These are phyloP conservation scores for Hofmannophila pseudospretella DNA, from an alignment of 2,888 invertebrate genomes.

Conservation along the genomic window DNA sequence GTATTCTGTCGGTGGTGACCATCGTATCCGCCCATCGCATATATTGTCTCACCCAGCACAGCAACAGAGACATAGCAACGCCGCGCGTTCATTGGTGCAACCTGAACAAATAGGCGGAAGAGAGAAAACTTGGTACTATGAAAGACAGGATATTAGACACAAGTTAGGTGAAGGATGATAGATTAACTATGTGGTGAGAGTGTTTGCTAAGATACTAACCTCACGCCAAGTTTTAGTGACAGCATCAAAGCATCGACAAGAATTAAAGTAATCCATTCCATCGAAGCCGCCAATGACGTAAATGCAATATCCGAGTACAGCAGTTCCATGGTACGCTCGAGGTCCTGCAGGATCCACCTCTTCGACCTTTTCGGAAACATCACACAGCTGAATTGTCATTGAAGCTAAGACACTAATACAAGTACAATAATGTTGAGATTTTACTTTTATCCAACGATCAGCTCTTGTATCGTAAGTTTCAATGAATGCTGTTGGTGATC, in stretches of 20 bases:
- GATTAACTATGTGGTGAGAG: not conserved
- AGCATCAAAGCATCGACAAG: conserved; percentile 92
- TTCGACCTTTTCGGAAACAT: conserved; percentile 68
- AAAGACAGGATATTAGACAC: not conserved
- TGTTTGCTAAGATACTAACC: conserved; percentile 42
- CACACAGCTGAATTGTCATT: conserved; percentile 2
- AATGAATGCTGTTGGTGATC: conserved; percentile 86
- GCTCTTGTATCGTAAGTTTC: conserved; percentile 94
- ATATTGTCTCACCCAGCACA: conserved; percentile 85
- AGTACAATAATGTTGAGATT: conserved; percentile 1
- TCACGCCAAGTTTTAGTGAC: conserved; percentile 91
- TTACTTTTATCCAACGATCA: conserved; percentile 90
- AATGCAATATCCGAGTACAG: conserved; percentile 89
- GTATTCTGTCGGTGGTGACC: conserved; percentile 91
- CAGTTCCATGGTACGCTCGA: conserved; percentile 95
- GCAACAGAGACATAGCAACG: conserved; percentile 93
- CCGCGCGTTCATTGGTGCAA: conserved; percentile 93
- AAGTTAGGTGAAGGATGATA: not conserved
- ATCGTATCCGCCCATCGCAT: conserved; percentile 93
- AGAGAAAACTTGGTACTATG: not conserved
- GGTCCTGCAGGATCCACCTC: conserved; percentile 91
- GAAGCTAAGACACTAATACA: not conserved
- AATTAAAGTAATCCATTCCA: conserved; percentile 92
- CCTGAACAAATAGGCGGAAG: conserved; percentile 36
- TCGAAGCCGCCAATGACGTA: conserved; percentile 96